phyloP scores from a whole-genome alignment of 2,888 invertebrate species.

The Sarcophaga variegata region DNA sequence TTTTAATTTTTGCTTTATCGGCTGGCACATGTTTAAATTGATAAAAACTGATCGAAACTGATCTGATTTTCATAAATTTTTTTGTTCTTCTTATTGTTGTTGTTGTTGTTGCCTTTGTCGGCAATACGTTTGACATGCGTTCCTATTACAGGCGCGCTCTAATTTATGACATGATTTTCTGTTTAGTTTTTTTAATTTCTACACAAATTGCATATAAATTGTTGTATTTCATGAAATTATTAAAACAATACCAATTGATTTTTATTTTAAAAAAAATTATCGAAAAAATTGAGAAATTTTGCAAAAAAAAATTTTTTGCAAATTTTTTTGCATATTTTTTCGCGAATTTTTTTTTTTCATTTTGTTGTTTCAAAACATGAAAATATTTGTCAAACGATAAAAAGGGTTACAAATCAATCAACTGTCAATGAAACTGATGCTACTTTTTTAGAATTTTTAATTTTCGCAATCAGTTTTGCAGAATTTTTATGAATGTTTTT shows the following conservation, averaged over 20 bases:
- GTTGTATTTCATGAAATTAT: background rate
- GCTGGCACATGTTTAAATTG: conserved; percentile 59
- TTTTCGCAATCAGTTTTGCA: background rate
- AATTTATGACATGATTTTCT: conserved; percentile 60
- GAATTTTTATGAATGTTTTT: no score
- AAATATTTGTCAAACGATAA: background rate
- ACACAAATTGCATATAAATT: conserved; percentile 61
- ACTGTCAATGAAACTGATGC: background rate
- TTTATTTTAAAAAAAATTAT: conserved; percentile 23
- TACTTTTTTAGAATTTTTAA: background rate
- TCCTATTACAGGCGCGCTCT: conserved; percentile 58
- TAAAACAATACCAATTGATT: background rate
- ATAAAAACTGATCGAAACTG: conserved; percentile 43
- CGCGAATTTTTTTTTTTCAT: background rate
- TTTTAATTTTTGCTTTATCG: conserved; percentile 17
- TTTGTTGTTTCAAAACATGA: background rate
- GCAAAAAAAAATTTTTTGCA: background rate
- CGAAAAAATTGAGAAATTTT: conserved; percentile 9
- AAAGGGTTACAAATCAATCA: background rate
- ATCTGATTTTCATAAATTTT: background rate
- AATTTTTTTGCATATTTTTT: background rate
- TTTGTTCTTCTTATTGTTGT: background rate
- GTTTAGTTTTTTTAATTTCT: conserved; percentile 27
- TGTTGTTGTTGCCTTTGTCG: conserved; percentile 19
- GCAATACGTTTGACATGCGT: conserved; percentile 56